Evolutionary conservation across 2,888 invertebrate genomes (phyloP).

Genomic region (Lapara coniferarum): DNA sequence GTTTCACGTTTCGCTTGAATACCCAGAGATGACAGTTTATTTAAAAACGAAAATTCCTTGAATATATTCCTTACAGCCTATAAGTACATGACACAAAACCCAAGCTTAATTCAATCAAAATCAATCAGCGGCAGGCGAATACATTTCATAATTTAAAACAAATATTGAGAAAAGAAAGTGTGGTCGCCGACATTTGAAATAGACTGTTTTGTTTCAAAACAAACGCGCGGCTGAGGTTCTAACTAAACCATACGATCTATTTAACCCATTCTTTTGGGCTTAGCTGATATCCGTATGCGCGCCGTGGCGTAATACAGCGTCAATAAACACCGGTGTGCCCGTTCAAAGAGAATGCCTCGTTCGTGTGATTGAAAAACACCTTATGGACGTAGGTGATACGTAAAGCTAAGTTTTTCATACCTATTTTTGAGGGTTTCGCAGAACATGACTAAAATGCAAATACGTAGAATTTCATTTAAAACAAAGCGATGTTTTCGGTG

Average conservation of each 20-base stretch:
- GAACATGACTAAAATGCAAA: not conserved
- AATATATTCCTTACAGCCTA: too few relatives aligned
- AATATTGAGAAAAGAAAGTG: not conserved
- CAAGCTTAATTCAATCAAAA: too few relatives aligned
- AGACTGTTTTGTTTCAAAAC: constrained; percentile 26
- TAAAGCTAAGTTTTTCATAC: constrained; percentile 1
- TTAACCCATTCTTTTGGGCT: constrained; percentile 55
- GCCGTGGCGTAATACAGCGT: constrained; percentile 58
- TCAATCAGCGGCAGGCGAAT: not conserved
- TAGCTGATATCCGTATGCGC: constrained; percentile 54
- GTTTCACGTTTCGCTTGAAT: not conserved
- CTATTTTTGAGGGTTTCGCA: not conserved
- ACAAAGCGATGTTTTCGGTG: not conserved
- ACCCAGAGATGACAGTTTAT: not conserved
- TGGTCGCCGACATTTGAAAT: not conserved
- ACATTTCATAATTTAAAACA: not conserved
- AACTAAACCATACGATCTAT: constrained; percentile 47
- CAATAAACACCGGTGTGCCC: constrained; percentile 69
- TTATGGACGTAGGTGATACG: constrained; percentile 44
- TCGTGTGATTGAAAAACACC: constrained; percentile 67
- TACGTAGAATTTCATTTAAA: not conserved
- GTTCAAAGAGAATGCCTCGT: constrained; percentile 64
- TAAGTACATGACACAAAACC: too few relatives aligned
- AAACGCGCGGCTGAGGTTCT: constrained; percentile 36
- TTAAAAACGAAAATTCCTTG: not conserved